Evolutionary conservation across 1,140 invertebrate species (phyloP).

Genomic region (Homarus americanus): DNA sequence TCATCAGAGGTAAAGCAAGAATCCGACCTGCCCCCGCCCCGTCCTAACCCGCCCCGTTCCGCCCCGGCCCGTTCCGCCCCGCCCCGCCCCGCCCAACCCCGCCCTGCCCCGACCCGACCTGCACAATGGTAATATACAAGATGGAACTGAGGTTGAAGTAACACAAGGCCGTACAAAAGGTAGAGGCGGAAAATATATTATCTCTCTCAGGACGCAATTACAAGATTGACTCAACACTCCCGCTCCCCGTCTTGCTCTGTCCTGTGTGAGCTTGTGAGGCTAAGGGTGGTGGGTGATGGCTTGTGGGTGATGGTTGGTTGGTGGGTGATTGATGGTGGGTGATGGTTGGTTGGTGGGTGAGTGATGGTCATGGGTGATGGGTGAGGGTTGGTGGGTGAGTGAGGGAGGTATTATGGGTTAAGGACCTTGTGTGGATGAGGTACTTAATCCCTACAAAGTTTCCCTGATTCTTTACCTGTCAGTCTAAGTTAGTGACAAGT

Average conservation of each 20-base stretch:
- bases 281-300: not conserved
- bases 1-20: too few relatives aligned
- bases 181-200: too few relatives aligned
- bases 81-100: too few relatives aligned
- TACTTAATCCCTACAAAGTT: too few relatives aligned
- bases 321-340: not conserved
- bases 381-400: not conserved
- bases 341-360: not conserved
- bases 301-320: not conserved
- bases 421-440: not conserved
- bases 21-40: too few relatives aligned
- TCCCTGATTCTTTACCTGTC: too few relatives aligned
- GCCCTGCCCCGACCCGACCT: not conserved
- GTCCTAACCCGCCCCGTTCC: too few relatives aligned
- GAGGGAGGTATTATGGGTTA: not conserved
- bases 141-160: not conserved
- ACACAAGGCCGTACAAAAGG: not conserved
- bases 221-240: not conserved
- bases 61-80: too few relatives aligned
- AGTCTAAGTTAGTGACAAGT: too few relatives aligned
- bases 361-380: not conserved
- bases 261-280: too few relatives aligned
- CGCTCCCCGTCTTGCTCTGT: too few relatives aligned
- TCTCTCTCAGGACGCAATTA: not conserved
- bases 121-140: not conserved